phyloP scores from a whole-genome alignment of 2,113 vertebrate species.

The Spea multiplicata region DNA sequence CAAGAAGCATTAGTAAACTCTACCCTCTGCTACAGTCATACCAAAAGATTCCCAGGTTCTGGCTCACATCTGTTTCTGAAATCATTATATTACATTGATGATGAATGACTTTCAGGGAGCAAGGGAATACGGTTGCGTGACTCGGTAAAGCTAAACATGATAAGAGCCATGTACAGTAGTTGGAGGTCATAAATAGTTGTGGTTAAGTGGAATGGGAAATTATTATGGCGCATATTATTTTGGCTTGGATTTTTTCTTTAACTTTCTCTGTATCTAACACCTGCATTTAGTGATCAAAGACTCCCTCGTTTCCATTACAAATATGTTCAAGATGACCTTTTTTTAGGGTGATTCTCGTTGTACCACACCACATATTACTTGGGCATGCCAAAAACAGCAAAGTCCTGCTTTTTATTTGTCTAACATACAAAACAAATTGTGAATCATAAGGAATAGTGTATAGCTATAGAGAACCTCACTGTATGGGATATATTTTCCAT shows the following conservation, averaged over 20 bases:
- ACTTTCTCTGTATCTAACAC: conserved; percentile 31
- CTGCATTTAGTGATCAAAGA: conserved; percentile 31
- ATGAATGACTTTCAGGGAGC: conserved; percentile 30
- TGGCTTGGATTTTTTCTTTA: not conserved
- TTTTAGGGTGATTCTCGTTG: not conserved
- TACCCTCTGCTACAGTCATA: not conserved
- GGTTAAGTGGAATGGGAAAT: conserved; percentile 37
- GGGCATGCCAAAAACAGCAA: not conserved
- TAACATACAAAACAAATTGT: not conserved
- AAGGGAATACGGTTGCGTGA: conserved; percentile 47
- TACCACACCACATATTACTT: not conserved
- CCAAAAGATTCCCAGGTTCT: conserved; percentile 15
- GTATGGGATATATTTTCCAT: not conserved
- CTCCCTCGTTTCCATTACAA: conserved; percentile 19
- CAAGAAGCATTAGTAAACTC: conserved; percentile 4
- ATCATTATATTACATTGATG: conserved; percentile 33
- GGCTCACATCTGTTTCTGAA: conserved; percentile 42
- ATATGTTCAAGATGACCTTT: not conserved
- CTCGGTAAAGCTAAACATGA: conserved; percentile 42
- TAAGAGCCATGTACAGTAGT: conserved; percentile 35
- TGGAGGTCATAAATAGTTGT: conserved; percentile 43
- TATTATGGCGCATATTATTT: conserved; percentile 1
- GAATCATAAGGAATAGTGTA: not conserved
- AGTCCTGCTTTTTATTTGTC: not conserved
- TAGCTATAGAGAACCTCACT: not conserved